A percentile compares a stretch with the other conserved stretches of the same genome.
Conservation (phyloP, 2,888 invertebrate genomes). For the Isoperla grammatica region DNA sequence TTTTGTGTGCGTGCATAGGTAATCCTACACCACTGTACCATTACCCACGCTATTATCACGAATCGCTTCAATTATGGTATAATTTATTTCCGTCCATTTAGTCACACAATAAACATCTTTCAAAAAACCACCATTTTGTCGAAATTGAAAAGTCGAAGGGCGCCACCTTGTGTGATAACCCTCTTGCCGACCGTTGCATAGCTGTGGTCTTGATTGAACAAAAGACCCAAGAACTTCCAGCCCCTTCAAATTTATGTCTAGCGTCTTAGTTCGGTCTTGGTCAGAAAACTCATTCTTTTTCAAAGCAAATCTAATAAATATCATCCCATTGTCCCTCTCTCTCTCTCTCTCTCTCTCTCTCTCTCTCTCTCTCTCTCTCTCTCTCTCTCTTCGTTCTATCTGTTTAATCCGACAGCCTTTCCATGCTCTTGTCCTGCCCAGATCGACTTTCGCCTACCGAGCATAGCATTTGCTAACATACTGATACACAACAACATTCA, state of each 20-base stretch:
- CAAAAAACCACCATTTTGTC: too few species aligned
- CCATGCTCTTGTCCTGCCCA: background rate
- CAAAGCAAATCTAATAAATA: conserved; percentile 11
- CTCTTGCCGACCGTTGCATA: too few species aligned
- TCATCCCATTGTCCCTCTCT: conserved; percentile 1
- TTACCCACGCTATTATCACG: too few species aligned
- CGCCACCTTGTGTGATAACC: too few species aligned
- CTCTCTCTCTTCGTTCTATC: background rate
- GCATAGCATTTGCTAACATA: background rate
- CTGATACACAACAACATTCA: background rate
- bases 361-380: conserved; percentile 12
- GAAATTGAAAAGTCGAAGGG: too few species aligned
- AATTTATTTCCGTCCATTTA: too few species aligned
- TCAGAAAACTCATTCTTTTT: conserved; percentile 10
- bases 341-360: conserved; percentile 3
- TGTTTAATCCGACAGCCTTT: conserved; percentile 8
- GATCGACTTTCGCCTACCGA: background rate
- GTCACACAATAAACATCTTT: too few species aligned
- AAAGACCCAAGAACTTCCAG: background rate
- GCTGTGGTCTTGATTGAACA: background rate
- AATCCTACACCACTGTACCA: too few species aligned
- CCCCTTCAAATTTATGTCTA: conserved; percentile 6
- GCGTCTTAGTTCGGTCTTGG: conserved; percentile 6
- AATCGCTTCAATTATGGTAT: too few species aligned
- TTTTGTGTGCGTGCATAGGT: too few species aligned